Conservation (phyloP, 1,140 invertebrate genomes). For the Acromyrmex charruanus region DNA sequence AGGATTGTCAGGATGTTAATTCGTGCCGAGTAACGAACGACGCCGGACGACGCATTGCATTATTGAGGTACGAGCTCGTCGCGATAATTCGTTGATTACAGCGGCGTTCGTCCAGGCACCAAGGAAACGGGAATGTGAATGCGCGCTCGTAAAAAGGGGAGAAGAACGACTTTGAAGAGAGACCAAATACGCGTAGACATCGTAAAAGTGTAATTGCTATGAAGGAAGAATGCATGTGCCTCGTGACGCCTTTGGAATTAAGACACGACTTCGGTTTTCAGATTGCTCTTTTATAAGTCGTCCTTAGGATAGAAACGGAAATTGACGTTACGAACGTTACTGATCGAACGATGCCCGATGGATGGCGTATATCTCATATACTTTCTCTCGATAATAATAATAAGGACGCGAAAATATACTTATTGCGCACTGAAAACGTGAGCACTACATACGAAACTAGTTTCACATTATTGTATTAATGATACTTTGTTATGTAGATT, state of each 20-base stretch:
- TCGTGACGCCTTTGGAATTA: constrained; percentile 19
- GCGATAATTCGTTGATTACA: constrained; percentile 52
- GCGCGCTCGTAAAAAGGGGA: constrained; percentile 24
- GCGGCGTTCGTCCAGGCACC: neutral
- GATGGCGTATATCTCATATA: neutral
- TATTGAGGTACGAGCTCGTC: constrained; percentile 44
- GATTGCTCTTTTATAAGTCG: neutral
- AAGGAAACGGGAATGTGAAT: constrained; percentile 11
- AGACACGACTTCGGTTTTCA: constrained; percentile 19
- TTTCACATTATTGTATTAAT: neutral
- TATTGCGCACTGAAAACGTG: neutral
- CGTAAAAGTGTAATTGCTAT: constrained; percentile 31
- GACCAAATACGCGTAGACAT: neutral
- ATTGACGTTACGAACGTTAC: neutral
- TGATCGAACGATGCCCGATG: neutral
- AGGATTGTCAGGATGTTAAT: constrained; percentile 57
- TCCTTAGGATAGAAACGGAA: neutral
- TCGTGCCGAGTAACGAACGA: constrained; percentile 23
- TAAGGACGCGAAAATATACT: constrained; percentile 8
- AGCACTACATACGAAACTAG: neutral
- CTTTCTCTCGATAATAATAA: constrained; percentile 42
- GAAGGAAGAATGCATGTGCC: neutral
- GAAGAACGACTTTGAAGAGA: constrained; percentile 12
- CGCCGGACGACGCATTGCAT: constrained; percentile 15
- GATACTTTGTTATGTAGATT: neutral